These are phyloP conservation scores for Apeltes quadracus DNA, from an alignment of 2,113 vertebrate species.

Conservation along the genomic window DNA sequence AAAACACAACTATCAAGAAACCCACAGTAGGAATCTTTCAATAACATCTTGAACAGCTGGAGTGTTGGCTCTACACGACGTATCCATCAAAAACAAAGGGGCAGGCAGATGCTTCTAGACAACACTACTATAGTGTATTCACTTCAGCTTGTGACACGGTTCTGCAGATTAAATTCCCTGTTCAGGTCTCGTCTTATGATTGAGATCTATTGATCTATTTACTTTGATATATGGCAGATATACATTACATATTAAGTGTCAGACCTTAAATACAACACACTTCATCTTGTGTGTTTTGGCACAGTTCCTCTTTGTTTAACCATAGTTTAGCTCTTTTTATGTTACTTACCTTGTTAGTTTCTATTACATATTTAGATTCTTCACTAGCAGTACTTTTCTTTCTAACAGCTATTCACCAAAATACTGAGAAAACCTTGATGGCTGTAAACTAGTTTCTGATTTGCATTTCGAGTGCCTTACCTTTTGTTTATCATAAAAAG, in stretches of 20 bases:
- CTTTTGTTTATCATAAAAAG: not conserved
- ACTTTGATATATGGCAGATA: constrained; percentile 8
- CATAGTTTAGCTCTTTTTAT: not conserved
- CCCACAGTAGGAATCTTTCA: constrained; percentile 36
- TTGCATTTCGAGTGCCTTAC: not conserved
- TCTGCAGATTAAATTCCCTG: constrained; percentile 26
- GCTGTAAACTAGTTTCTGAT: not conserved
- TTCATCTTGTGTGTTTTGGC: not conserved
- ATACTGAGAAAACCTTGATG: not conserved
- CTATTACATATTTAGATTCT: not conserved
- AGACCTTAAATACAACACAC: not conserved
- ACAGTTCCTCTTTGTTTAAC: not conserved
- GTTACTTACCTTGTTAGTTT: not conserved
- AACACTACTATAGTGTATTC: constrained; percentile 35
- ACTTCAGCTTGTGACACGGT: constrained; percentile 10
- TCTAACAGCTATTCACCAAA: not conserved
- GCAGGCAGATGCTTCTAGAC: constrained; percentile 4
- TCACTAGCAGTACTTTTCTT: not conserved
- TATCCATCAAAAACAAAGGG: constrained; percentile 38
- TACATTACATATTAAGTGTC: not conserved
- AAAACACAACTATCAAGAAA: constrained; percentile 23
- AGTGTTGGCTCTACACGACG: constrained; percentile 16
- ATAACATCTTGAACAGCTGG: constrained; percentile 41
- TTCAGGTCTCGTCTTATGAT: constrained; percentile 9
- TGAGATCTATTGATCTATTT: constrained; percentile 13